Evolutionary conservation across 2,888 invertebrate genomes (phyloP), one percentile per base, ranked within the genome.

Genomic region (Eupithecia subumbrata): DNA sequence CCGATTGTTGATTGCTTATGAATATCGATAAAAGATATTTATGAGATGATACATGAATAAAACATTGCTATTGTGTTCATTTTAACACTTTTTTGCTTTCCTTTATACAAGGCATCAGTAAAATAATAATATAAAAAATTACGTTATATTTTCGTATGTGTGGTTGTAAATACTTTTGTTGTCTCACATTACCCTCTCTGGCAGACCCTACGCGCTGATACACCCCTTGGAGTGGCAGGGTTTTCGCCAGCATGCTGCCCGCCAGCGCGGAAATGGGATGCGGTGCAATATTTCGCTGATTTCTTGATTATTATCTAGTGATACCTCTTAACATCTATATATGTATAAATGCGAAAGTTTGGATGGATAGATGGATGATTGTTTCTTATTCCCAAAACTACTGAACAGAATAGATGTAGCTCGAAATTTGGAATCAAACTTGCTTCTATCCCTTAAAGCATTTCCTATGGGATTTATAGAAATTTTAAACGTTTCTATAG

Each of bases 31-130:
- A 78, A 77, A 78, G 82, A 74, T 80, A 78, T 83, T 80, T 78
- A 80, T 78, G 73, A 81, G 71, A 73, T 69, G 69, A n/a, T 73
- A 75, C 71, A 83, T 84, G 84, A 85, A 86, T 85, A 84, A 84
- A 82, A 82, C 81, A 86, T 86, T 74, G 69, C 80, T 73, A 81
- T 84, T 83, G 81, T 82, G 80, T 73, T 76, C 78, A 78, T 76
- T 77, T 78, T 77, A 73, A 73, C 76, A 63, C 74, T 69, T 76
- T 48, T n/a, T 52, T 71, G 73, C 71, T 74, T 66, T 81, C 45
- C 68, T 66, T 73, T 56, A n/a, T 18, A 64, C 34, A 9, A 16
- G 37, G 40, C 37, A 40, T 37, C 12, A 2, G 52, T 7, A 7
- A 5, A 22, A 16, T 52, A 2, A 9, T 56, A 12, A 3, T 56